phyloP scores from a whole-genome alignment of 2,888 invertebrate genomes.

The Sarcophaga variegata region DNA sequence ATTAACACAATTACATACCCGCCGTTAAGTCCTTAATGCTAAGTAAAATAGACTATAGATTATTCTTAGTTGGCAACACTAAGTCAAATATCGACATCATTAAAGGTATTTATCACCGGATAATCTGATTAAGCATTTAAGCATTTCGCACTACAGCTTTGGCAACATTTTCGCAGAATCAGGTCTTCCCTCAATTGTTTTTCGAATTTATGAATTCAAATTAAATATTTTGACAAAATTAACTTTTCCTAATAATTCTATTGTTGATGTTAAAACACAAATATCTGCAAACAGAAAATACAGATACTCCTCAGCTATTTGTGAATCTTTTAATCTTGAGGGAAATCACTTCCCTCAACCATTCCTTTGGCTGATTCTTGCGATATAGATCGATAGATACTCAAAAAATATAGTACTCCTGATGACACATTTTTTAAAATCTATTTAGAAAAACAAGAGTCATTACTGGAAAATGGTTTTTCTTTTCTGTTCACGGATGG shows the following conservation, averaged over 20 bases:
- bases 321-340: too few species aligned
- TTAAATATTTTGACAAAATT: not conserved
- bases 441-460: too few species aligned
- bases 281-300: not conserved
- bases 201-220: not conserved
- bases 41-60: constrained; percentile 1
- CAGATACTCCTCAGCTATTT: too few species aligned
- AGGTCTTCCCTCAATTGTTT: not conserved
- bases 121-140: not conserved
- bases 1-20: not conserved
- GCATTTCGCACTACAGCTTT: too few species aligned
- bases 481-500: too few species aligned
- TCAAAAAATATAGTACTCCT: too few species aligned
- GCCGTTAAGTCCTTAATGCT: not conserved
- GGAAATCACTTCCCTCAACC: too few species aligned
- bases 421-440: too few species aligned
- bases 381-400: too few species aligned
- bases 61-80: not conserved
- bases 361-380: too few species aligned
- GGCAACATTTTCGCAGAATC: too few species aligned
- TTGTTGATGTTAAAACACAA: not conserved
- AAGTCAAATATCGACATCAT: not conserved
- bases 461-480: too few species aligned
- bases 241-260: not conserved
- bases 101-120: not conserved